These are phyloP conservation scores for Ceratina calcarata DNA, from an alignment of 1,140 invertebrate genomes.

Conservation along the genomic window DNA sequence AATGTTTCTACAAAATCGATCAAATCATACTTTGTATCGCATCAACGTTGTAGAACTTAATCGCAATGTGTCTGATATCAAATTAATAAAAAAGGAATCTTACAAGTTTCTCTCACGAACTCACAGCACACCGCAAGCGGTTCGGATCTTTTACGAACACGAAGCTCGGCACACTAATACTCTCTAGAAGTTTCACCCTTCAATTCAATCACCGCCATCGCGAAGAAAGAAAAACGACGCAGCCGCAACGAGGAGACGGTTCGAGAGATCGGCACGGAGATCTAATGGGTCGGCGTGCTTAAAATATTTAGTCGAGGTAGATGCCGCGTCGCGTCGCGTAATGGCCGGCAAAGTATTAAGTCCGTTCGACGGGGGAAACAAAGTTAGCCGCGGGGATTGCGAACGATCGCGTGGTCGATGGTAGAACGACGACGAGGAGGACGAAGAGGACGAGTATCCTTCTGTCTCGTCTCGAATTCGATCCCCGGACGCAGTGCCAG, in stretches of 20 bases:
- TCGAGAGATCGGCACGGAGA: too few relatives aligned
- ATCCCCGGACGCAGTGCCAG: constrained; percentile 14
- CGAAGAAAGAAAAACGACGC: constrained; percentile 11
- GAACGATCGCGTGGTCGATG: constrained; percentile 6
- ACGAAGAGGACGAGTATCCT: background rate
- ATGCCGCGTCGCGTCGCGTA: constrained; percentile 26
- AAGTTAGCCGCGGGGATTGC: constrained; percentile 48
- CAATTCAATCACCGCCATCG: constrained; percentile 17
- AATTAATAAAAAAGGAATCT: background rate
- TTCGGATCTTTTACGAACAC: too few relatives aligned
- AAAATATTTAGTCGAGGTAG: constrained; percentile 14
- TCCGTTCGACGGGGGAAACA: constrained; percentile 50
- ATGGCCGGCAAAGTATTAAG: constrained; percentile 52
- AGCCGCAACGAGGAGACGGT: background rate
- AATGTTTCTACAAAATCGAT: background rate
- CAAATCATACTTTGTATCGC: background rate
- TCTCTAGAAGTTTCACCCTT: background rate
- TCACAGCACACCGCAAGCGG: background rate
- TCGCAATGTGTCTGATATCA: background rate
- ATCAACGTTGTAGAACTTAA: too few relatives aligned
- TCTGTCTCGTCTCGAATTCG: constrained; percentile 51
- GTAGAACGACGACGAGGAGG: background rate
- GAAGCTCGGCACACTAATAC: background rate
- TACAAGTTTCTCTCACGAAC: too few relatives aligned
- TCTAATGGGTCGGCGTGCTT: background rate